Percentiles rank a stretch among this genome's conserved stretches.
These are phyloP conservation scores for Megalops cyprinoides DNA, from an alignment of 2,797 vertebrate species.

Conservation along the genomic window DNA sequence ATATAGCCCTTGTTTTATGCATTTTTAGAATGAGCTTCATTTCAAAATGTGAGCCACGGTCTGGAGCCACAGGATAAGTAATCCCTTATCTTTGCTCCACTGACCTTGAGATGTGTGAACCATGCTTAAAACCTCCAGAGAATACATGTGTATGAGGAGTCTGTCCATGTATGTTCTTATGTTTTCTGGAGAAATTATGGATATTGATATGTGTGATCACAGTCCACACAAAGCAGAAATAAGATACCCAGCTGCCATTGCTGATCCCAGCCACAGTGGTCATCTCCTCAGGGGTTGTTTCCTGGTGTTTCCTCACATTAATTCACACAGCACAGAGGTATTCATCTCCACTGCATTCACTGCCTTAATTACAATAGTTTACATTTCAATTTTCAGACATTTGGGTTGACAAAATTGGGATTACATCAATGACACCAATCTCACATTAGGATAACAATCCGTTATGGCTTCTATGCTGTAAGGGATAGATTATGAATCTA, in stretches of 20 bases:
- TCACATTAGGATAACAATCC: no score
- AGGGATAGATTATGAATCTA: no score
- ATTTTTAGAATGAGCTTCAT: neutral
- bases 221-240: neutral
- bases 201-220: neutral
- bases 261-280: neutral
- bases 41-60: neutral
- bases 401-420: neutral
- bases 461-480: no score
- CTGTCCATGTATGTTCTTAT: neutral
- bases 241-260: neutral
- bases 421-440: no score
- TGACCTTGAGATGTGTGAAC: conserved; percentile 6
- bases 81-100: neutral
- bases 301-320: neutral
- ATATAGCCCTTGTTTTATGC: neutral
- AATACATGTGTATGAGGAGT: neutral
- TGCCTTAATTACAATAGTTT: neutral
- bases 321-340: neutral
- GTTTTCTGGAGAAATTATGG: neutral
- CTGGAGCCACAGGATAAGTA: neutral
- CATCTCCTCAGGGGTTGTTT: neutral
- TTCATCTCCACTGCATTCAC: neutral
- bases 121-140: no score
- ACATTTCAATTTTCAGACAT: neutral